phyloP scores from a whole-genome alignment of 2,113 vertebrate genomes.

The Echinops telfairi region DNA sequence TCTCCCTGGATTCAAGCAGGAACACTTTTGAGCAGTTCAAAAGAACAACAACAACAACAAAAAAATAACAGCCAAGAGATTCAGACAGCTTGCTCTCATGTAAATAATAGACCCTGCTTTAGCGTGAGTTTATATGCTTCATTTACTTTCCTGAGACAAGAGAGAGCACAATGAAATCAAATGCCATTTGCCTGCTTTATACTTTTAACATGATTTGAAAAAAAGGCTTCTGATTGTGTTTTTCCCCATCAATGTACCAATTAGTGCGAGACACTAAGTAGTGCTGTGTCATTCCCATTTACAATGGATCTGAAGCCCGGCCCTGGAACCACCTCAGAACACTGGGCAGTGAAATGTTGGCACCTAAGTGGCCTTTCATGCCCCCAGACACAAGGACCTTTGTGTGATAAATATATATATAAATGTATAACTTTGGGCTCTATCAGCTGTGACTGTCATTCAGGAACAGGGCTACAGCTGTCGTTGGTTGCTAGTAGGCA shows the following conservation, averaged over 20 bases:
- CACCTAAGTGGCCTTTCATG: slow-evolving; percentile 28
- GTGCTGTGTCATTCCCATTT: neutral
- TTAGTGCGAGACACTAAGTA: neutral
- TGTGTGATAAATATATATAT: neutral
- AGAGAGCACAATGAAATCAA: neutral
- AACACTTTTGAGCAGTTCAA: neutral
- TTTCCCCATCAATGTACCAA: neutral
- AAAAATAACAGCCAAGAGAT: neutral
- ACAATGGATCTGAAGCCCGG: neutral
- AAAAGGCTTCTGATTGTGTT: neutral
- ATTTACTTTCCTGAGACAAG: neutral
- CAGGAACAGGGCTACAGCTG: neutral
- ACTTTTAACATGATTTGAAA: neutral
- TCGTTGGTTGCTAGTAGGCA: neutral
- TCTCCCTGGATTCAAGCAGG: neutral
- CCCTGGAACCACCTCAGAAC: neutral
- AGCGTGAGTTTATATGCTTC: neutral
- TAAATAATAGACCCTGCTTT: neutral
- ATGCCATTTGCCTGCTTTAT: neutral
- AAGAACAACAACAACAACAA: too few species aligned
- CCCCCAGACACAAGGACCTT: neutral
- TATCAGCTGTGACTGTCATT: neutral
- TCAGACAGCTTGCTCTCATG: neutral
- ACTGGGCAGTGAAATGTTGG: neutral
- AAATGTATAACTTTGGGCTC: neutral